Evolutionary conservation across 2,888 invertebrate genomes (phyloP).

Genomic region (Pantelozetes paolii): DNA sequence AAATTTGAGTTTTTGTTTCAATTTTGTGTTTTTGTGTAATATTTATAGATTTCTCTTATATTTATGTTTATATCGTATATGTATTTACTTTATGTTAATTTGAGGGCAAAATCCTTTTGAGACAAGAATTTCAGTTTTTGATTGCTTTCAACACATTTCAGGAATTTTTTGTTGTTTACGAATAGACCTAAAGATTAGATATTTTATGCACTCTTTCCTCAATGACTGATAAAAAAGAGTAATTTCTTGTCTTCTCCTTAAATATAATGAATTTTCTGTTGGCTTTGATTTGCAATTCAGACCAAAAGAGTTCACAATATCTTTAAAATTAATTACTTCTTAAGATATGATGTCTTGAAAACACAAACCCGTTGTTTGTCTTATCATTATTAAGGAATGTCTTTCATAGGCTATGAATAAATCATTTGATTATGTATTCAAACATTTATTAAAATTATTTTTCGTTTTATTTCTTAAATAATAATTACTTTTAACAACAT

Average conservation of each 20-base stretch:
- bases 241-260: background rate
- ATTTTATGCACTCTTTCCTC: background rate
- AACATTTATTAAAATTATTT: background rate
- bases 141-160: background rate
- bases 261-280: background rate
- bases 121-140: background rate
- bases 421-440: background rate
- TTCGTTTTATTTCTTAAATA: background rate
- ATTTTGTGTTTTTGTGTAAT: too few relatives aligned
- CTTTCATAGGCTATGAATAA: background rate
- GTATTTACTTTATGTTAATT: background rate
- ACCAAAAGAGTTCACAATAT: constrained; percentile 10
- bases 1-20: background rate
- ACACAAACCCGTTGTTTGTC: background rate
- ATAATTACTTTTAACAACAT: background rate
- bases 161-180: background rate
- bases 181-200: background rate
- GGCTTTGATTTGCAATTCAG: too few relatives aligned
- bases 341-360: background rate
- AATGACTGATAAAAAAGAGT: background rate
- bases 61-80: background rate
- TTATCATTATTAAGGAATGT: background rate
- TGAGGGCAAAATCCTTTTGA: constrained; percentile 30
- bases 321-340: background rate
- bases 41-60: background rate